Conservation (phyloP, 2,888 invertebrate genomes). For the Liodrosophila aerea region DNA sequence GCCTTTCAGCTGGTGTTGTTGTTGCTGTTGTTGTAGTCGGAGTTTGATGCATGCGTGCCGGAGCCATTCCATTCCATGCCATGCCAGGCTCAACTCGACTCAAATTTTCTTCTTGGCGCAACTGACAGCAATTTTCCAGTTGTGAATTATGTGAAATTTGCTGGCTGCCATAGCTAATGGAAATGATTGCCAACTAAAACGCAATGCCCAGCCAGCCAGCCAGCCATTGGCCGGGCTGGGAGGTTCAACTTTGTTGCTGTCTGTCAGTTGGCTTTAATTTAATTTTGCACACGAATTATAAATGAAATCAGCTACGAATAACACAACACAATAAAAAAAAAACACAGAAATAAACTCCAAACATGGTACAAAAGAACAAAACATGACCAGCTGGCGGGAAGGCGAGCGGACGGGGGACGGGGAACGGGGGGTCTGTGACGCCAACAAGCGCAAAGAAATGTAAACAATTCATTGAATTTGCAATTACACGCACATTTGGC, state of each 20-base stretch:
- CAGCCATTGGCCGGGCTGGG: conserved; percentile 12
- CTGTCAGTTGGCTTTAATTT: conserved; percentile 76
- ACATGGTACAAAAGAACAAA: conserved; percentile 44
- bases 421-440: conserved; percentile 21
- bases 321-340: conserved; percentile 25
- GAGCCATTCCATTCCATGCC: conserved; percentile 49
- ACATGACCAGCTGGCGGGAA: conserved; percentile 56
- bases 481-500: conserved; percentile 80
- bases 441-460: conserved; percentile 78
- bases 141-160: conserved; percentile 75
- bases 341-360: conserved; percentile 3
- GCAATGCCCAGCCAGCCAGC: conserved; percentile 50
- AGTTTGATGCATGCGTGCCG: conserved; percentile 74
- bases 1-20: too few relatives aligned
- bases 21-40: conserved; percentile 39
- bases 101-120: conserved; percentile 50
- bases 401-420: conserved; percentile 1
- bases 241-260: conserved; percentile 26
- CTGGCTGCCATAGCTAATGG: conserved; percentile 71
- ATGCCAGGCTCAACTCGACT: conserved; percentile 22
- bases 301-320: conserved; percentile 65
- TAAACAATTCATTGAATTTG: conserved; percentile 80
- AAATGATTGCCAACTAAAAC: conserved; percentile 75
- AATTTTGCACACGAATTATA: conserved; percentile 77
- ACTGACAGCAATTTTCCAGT: conserved; percentile 75